These are phyloP conservation scores for Meandrusa payeni DNA, from an alignment of 2,888 invertebrate genomes.

Conservation along the genomic window DNA sequence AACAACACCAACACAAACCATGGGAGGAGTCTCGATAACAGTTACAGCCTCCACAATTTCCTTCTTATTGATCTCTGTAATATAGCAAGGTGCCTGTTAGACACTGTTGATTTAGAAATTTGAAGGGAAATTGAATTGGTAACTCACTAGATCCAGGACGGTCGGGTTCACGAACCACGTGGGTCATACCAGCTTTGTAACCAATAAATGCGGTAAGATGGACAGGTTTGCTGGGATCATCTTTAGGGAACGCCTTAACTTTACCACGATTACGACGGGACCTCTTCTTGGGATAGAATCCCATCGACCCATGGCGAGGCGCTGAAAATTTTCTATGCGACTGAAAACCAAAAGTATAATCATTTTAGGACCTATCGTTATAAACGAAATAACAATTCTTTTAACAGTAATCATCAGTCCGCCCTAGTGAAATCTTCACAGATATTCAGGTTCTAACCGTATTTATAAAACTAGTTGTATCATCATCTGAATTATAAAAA, in stretches of 20 bases:
- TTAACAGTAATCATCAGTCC: conserved; percentile 82
- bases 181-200: conserved; percentile 99
- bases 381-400: too few species aligned
- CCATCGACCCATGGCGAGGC: conserved; percentile 99
- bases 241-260: conserved; percentile 99
- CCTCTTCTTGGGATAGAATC: conserved; percentile 99
- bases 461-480: conserved; percentile 80
- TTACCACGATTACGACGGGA: conserved; percentile 98
- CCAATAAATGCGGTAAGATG: conserved; percentile 98
- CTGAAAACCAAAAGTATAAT: conserved; percentile 77
- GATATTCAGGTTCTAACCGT: conserved; percentile 85
- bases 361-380: too few species aligned
- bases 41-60: conserved; percentile 99
- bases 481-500: conserved; percentile 75
- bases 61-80: conserved; percentile 98
- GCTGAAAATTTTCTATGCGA: conserved; percentile 99
- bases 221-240: conserved; percentile 97
- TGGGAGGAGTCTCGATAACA: conserved; percentile 98
- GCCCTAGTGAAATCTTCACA: conserved; percentile 89
- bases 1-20: conserved; percentile 98
- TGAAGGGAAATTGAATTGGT: too few species aligned
- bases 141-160: conserved; percentile 98
- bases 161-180: conserved; percentile 98
- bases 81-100: conserved; percentile 5
- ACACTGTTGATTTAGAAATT: too few species aligned